A percentile compares a stretch with the other conserved stretches of the same genome.
Evolutionary conservation across 1,140 invertebrate species (phyloP).

Genomic region (Luehdorfia chinensis): DNA sequence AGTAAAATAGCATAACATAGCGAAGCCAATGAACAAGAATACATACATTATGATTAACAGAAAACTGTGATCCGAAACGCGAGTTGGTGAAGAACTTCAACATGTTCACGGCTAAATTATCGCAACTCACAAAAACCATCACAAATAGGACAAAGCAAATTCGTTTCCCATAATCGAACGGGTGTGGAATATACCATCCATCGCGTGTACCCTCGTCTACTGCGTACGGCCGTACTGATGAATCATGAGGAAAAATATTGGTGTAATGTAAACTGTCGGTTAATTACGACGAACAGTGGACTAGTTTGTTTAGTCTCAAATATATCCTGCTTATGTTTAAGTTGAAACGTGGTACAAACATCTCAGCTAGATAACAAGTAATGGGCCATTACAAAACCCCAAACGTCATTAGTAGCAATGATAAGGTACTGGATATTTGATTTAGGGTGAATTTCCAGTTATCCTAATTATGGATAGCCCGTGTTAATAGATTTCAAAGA

Average conservation of each 20-base stretch:
- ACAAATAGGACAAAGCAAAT: conserved; percentile 23
- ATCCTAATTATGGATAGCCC: no score
- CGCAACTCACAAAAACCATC: conserved; percentile 22
- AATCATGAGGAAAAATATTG: conserved; percentile 63
- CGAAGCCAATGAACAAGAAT: no score
- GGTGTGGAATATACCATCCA: conserved; percentile 21
- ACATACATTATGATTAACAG: conserved; percentile 6
- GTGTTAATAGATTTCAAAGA: no score
- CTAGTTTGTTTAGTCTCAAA: conserved; percentile 51
- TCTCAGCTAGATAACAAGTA: conserved; percentile 37
- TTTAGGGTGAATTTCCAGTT: no score
- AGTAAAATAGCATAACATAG: no score
- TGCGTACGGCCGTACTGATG: conserved; percentile 24
- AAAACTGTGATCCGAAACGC: conserved; percentile 10
- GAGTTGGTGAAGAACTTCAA: conserved; percentile 19
- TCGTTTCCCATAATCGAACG: not conserved
- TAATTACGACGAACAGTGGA: conserved; percentile 49
- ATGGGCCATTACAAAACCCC: conserved; percentile 39
- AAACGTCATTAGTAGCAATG: conserved; percentile 30
- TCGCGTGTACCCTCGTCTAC: conserved; percentile 7
- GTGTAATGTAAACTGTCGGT: conserved; percentile 49
- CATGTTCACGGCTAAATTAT: conserved; percentile 22
- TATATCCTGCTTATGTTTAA: conserved; percentile 36
- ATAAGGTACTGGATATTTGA: no score
- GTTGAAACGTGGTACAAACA: conserved; percentile 37